A percentile compares a stretch with the other conserved stretches of the same genome.
These are phyloP conservation scores for Lepidothrix coronata DNA, from an alignment of 2,113 vertebrate genomes.

Conservation along the genomic window DNA sequence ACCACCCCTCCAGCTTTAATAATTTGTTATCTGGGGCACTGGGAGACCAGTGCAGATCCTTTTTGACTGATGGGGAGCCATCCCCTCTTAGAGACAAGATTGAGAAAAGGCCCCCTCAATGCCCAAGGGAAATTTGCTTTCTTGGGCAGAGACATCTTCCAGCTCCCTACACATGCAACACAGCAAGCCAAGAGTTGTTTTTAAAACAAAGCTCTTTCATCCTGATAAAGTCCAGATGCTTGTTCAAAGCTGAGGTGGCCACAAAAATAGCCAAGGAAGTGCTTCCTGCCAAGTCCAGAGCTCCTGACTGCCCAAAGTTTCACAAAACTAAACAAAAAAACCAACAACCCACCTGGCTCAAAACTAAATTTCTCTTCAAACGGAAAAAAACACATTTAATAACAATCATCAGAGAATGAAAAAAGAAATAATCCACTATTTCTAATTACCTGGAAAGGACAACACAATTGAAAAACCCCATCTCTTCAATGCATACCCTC, in stretches of 20 bases:
- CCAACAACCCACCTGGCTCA: background rate
- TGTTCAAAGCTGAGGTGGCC: background rate
- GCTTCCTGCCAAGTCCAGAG: background rate
- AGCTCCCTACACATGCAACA: background rate
- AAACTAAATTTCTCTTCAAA: background rate
- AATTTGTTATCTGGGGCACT: background rate
- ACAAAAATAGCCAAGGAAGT: background rate
- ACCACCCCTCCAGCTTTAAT: background rate
- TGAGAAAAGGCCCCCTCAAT: background rate
- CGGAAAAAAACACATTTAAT: background rate
- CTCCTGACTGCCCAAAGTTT: background rate
- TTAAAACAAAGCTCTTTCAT: background rate
- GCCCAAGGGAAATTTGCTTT: background rate
- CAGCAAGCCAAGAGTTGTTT: background rate
- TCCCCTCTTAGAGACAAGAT: background rate
- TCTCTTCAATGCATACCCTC: background rate
- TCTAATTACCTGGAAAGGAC: background rate
- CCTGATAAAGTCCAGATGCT: slow-evolving; percentile 1
- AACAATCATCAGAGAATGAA: background rate
- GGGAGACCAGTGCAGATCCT: background rate
- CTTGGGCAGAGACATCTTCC: background rate
- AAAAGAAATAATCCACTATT: background rate
- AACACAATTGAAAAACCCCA: background rate
- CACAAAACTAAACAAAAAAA: background rate
- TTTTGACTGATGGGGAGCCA: background rate